Base-by-base conservation (phyloP, 2,888 invertebrate species). In the Napeogenes sylphis region DNA sequence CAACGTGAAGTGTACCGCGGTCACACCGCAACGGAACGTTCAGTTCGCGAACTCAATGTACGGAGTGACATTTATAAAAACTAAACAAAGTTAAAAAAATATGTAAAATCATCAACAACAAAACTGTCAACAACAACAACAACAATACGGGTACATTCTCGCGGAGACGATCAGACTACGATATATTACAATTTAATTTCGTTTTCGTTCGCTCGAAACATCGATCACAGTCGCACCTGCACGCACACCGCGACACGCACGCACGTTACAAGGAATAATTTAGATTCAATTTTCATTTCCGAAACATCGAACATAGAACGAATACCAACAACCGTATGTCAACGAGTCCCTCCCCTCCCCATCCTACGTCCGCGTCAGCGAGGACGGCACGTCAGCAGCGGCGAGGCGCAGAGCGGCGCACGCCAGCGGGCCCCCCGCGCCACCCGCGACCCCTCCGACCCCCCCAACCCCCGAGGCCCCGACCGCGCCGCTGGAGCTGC, bases 321-420 rank as follows among this genome's bases (percentile, higher is more conserved):
- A 35, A 35, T 5, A 35, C 5, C 35, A 5, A 35, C 30, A 30
- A 30, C 6, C 10, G 8, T 51, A 10, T 6, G 30, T 51, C 51
- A 8, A 30, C 51, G 51, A 12, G 30, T 3, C 30, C 51, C n/a
- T 14, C 46, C 54, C 54, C 53, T 13, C 4, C n/a, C 58, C 21
- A n/a, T 35, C 64, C 67, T 74, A 75, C 59, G 75, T 70, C 70
- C 73, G 73, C 42, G 76, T 67, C 70, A 71, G 77, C 62, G 75
- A 75, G 64, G 62, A 51, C 71, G 72, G 75, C 63, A 71, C 73
- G 67, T 75, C 78, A 66, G 83, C 83, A 71, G 83, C 83, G 63
- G 84, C 84, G 42, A 85, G 80, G 32, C 85, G 83, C 74, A 84
- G 79, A 75, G 86, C 84, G 45, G 86, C 80, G 77, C 79, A 77